phyloP scores from a whole-genome alignment of 2,113 vertebrate genomes.

The Thamnaconus septentrionalis region DNA sequence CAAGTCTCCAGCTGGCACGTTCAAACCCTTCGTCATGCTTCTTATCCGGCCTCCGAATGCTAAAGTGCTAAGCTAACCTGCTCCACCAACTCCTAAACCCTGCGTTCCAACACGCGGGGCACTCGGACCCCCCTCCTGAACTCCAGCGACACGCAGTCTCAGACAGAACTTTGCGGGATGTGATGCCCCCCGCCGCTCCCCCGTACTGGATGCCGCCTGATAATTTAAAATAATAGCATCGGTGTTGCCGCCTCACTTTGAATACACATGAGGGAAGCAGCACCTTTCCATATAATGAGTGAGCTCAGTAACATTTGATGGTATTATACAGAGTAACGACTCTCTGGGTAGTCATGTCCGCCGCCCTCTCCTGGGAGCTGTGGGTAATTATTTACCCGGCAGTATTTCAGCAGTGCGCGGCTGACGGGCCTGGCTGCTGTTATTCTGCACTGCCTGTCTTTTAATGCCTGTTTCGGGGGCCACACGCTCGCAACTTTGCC shows the following conservation, averaged over 20 bases:
- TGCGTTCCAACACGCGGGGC: conserved; percentile 3
- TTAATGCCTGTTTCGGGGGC: too few relatives aligned
- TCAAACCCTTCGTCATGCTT: conserved; percentile 24
- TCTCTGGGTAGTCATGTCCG: conserved; percentile 51
- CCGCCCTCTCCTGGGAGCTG: conserved; percentile 62
- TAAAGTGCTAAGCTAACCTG: conserved; percentile 9
- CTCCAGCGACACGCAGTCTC: conserved; percentile 1
- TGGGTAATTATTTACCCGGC: conserved; percentile 62
- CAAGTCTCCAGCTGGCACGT: conserved; percentile 44
- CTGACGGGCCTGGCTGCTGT: too few relatives aligned
- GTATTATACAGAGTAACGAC: conserved; percentile 63
- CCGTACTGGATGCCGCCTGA: conserved; percentile 1
- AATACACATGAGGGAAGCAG: conserved; percentile 40
- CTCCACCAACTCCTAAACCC: conserved; percentile 10
- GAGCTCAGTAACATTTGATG: conserved; percentile 52
- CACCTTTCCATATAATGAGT: conserved; percentile 46
- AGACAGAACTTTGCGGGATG: neutral
- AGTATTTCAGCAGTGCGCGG: conserved; percentile 38
- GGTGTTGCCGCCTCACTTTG: conserved; percentile 30
- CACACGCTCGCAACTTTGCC: too few relatives aligned
- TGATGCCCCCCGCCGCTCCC: conserved; percentile 12
- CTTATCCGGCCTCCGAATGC: conserved; percentile 12
- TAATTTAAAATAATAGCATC: neutral
- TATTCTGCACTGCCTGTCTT: too few relatives aligned
- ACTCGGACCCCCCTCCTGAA: conserved; percentile 6